A percentile compares a stretch with the other conserved stretches of the same genome.
Conservation (phyloP, 2,113 vertebrate genomes). For the Baryphthengus martii region DNA sequence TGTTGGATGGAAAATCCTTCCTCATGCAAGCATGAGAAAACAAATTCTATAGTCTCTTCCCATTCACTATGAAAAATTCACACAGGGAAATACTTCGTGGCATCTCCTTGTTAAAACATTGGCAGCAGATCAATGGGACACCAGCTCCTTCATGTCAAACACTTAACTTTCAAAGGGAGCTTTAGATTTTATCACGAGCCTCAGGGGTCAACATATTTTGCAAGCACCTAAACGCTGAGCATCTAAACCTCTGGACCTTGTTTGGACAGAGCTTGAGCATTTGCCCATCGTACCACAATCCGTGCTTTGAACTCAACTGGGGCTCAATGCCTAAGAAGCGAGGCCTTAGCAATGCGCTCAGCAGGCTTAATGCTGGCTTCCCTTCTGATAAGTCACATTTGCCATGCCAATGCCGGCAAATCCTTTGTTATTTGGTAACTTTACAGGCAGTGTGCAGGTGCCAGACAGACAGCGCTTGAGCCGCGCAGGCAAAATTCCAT, state of each 20-base stretch:
- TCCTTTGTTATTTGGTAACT: neutral
- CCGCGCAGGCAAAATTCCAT: neutral
- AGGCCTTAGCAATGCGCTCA: neutral
- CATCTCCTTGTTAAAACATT: slow-evolving; percentile 44
- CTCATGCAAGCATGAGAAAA: neutral
- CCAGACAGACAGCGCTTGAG: neutral
- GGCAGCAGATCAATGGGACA: slow-evolving; percentile 48
- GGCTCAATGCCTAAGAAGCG: neutral
- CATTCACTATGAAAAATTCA: neutral
- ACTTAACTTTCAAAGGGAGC: slow-evolving; percentile 50
- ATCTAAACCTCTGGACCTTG: slow-evolving; percentile 26
- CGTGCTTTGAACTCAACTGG: neutral
- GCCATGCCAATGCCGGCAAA: neutral
- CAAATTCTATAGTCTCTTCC: neutral
- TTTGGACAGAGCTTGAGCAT: neutral
- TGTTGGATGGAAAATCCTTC: neutral
- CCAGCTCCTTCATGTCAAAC: slow-evolving; percentile 15
- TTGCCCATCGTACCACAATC: neutral
- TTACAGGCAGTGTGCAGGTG: neutral
- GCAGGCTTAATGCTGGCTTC: neutral
- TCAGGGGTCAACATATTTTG: slow-evolving; percentile 60
- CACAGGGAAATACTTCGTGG: slow-evolving; percentile 3
- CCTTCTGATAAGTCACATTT: neutral
- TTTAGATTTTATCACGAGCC: slow-evolving; percentile 39
- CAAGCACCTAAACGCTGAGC: slow-evolving; percentile 21